phyloP scores from a whole-genome alignment of 2,888 invertebrate genomes.

The Dasypolia templi region DNA sequence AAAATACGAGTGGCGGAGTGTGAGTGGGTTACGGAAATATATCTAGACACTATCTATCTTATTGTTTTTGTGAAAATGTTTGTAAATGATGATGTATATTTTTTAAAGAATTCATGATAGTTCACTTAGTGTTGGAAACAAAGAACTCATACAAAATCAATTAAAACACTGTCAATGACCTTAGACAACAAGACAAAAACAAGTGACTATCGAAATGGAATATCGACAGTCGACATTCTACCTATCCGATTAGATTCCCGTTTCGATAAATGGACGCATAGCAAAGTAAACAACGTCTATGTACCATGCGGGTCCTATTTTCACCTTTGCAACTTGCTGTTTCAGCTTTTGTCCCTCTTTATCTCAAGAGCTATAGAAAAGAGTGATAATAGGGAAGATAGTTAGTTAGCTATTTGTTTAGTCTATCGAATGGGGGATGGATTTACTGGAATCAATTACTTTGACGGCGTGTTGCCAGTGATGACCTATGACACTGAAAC shows the following conservation, averaged over 20 bases:
- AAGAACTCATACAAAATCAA: not conserved
- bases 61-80: not conserved
- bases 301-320: conserved; percentile 53
- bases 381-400: conserved; percentile 9
- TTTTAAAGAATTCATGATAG: not conserved
- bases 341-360: conserved; percentile 41
- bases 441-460: not conserved
- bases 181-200: conserved; percentile 26
- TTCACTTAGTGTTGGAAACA: not conserved
- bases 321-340: conserved; percentile 41
- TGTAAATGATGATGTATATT: too few species aligned
- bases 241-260: conserved; percentile 45
- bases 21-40: not conserved
- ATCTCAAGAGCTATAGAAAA: conserved; percentile 38
- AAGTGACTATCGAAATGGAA: conserved; percentile 25
- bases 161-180: conserved; percentile 3
- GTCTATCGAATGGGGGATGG: not conserved
- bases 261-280: conserved; percentile 49
- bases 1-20: too few species aligned
- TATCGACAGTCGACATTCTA: conserved; percentile 34
- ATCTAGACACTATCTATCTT: not conserved
- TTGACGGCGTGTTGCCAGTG: too few species aligned
- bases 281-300: conserved; percentile 47
- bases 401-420: conserved; percentile 35
- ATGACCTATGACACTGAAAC: too few species aligned